Evolutionary conservation across 2,113 vertebrate genomes (phyloP).

Genomic region (Labeo rohita): DNA sequence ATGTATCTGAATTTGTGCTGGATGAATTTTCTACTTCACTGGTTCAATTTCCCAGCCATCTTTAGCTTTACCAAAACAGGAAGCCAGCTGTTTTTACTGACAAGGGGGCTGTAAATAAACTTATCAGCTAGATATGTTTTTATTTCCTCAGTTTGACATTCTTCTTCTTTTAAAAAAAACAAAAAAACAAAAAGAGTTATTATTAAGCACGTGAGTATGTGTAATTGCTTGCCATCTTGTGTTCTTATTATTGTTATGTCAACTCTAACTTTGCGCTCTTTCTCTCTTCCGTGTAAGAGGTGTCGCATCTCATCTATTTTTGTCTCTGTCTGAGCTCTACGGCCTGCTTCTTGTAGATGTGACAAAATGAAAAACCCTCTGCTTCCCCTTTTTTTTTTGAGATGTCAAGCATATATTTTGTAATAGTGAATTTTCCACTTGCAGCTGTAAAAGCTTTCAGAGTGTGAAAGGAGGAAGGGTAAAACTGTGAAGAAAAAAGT

Average conservation of each 20-base stretch:
- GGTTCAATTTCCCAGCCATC: background rate
- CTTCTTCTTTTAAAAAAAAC: background rate
- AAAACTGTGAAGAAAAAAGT: slow-evolving; percentile 27
- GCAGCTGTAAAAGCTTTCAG: slow-evolving; percentile 53
- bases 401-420: slow-evolving; percentile 65
- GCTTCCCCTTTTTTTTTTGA: slow-evolving; percentile 73
- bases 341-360: slow-evolving; percentile 15
- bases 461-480: background rate
- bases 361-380: slow-evolving; percentile 56
- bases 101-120: background rate
- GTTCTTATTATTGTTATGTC: background rate
- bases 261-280: background rate
- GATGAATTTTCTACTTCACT: background rate
- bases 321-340: slow-evolving; percentile 23
- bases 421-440: slow-evolving; percentile 75
- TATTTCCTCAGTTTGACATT: background rate
- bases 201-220: background rate
- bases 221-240: background rate
- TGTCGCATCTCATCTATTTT: slow-evolving; percentile 54
- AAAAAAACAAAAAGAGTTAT: background rate
- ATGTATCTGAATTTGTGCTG: background rate
- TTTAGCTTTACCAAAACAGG: slow-evolving; percentile 32
- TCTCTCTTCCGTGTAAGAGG: slow-evolving; percentile 28
- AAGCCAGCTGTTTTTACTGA: slow-evolving; percentile 23
- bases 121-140: background rate